These are phyloP conservation scores for Molanna angustata DNA, from an alignment of 2,888 invertebrate species.

Conservation along the genomic window DNA sequence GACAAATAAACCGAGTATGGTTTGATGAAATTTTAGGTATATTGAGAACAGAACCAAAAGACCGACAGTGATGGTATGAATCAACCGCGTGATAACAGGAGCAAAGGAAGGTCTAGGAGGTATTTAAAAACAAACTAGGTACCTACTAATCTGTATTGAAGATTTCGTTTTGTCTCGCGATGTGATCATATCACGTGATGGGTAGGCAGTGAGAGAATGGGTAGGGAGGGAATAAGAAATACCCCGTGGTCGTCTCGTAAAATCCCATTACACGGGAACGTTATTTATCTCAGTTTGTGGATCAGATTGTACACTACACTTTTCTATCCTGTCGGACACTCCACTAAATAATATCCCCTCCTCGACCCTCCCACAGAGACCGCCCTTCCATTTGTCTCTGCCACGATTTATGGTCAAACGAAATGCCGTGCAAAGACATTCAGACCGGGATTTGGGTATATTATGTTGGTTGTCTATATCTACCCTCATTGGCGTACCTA, in stretches of 20 bases:
- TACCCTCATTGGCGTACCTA: neutral
- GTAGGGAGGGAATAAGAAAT: neutral
- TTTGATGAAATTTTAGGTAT: no score
- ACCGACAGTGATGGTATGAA: no score
- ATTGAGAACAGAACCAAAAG: no score
- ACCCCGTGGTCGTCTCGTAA: neutral
- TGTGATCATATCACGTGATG: neutral
- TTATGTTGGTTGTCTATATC: no score
- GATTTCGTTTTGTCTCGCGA: neutral
- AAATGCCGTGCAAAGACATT: neutral
- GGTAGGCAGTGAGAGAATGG: neutral
- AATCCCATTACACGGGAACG: neutral
- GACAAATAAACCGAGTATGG: no score
- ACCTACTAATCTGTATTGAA: no score
- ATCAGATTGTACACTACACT: no score
- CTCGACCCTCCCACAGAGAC: neutral
- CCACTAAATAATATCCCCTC: slow-evolving; percentile 1
- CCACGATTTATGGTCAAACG: slow-evolving; percentile 3
- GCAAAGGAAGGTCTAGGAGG: no score
- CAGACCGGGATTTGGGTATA: neutral
- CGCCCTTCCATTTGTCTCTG: slow-evolving; percentile 13
- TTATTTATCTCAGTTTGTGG: no score
- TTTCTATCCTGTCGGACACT: neutral
- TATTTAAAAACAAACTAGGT: no score
- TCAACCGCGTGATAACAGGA: no score